phyloP scores from a whole-genome alignment of 2,113 vertebrate genomes.

The Anarrhichthys ocellatus region DNA sequence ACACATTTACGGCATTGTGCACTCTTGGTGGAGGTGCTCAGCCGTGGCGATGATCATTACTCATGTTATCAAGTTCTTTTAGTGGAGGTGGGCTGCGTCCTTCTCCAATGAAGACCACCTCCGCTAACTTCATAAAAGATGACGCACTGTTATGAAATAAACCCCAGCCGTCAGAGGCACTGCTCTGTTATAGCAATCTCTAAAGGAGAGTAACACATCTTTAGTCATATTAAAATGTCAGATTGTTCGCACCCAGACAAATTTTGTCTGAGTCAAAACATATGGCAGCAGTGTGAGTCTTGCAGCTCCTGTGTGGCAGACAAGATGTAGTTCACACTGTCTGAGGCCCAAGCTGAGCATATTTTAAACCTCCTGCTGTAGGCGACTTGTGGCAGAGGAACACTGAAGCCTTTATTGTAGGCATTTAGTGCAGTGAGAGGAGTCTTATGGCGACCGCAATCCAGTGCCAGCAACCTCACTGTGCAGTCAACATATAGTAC shows the following conservation, averaged over 20 bases:
- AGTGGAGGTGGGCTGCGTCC: not conserved
- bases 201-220: not conserved
- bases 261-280: constrained; percentile 1
- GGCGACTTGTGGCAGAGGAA: constrained; percentile 29
- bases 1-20: not conserved
- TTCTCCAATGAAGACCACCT: not conserved
- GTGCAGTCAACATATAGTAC: not conserved
- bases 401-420: constrained; percentile 50
- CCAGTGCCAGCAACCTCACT: constrained; percentile 10
- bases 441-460: constrained; percentile 36
- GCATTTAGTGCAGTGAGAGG: constrained; percentile 22
- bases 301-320: constrained; percentile 17
- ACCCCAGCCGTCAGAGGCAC: not conserved
- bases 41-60: not conserved
- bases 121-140: not conserved
- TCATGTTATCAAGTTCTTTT: constrained; percentile 1
- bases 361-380: constrained; percentile 24
- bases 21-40: not conserved
- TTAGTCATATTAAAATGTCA: not conserved
- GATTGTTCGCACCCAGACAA: not conserved
- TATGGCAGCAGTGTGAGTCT: constrained; percentile 17
- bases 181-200: too few relatives aligned
- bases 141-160: constrained; percentile 10
- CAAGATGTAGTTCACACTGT: constrained; percentile 14
- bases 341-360: constrained; percentile 15